Evolutionary conservation across 2,888 invertebrate genomes (phyloP), one percentile per base, ranked within the genome.

Genomic region (Dynastes grantii): DNA sequence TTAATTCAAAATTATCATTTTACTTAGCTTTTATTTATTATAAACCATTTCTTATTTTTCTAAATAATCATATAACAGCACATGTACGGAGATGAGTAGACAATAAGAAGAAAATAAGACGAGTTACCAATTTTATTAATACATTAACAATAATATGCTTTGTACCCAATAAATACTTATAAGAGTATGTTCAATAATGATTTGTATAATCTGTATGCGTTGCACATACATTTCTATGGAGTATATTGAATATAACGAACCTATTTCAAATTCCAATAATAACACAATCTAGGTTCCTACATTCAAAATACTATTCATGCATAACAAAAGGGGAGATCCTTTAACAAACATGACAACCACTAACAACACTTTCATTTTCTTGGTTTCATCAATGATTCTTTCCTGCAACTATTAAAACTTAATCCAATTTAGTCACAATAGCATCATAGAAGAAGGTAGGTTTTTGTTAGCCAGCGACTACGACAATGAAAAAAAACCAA

Each of bases 401-500:
- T 40, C 58, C 58, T 55, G 55, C 76, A 22, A 37, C 53, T 58
- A 67, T 40, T 76, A 64, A 51, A 53, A 76, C 37, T 61, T 70
- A 73, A 78, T 78, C 53, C 73, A 78, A 63, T 73, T 53, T 75
- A 65, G 22, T 63, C 22, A 61, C 55, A 77, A 77, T 67, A 45
- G 53, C 27, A 58, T 45, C 63, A 58, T 58, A 61, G 27, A 45
- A 71, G 22, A 40, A 61, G 55, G 73, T 55, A 11, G 40, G 53
- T 58, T 16, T 61, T 55, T 67, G 55, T 76, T 79, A 61, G 29
- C 51, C 70, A 76, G 49, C 27, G n/a, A 63, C 32, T 32, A 55
- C 22, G 29, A 78, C 73, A 79, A 76, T 67, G 68, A 77, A 67
- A 76, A 22, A 68, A 76, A 79, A 67, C 76, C 76, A 70, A 78